A percentile compares a stretch with the other conserved stretches of the same genome.
phyloP scores from a whole-genome alignment of 2,113 vertebrate species.

The Heterotis niloticus region DNA sequence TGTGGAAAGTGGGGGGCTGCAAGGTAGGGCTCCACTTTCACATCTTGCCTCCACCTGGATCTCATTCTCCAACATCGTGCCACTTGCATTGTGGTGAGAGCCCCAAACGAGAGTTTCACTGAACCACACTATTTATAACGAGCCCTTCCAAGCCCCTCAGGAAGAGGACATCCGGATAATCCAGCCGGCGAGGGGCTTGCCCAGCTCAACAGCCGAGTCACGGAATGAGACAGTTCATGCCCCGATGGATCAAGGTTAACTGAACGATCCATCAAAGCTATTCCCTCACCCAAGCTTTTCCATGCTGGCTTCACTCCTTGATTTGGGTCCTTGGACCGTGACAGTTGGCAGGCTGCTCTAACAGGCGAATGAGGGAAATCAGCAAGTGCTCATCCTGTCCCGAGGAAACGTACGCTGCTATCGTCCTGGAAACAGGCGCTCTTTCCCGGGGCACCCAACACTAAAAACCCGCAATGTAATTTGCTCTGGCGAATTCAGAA shows the following conservation, averaged over 20 bases:
- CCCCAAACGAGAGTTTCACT: neutral
- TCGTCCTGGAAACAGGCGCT: neutral
- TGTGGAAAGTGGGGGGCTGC: too few relatives aligned
- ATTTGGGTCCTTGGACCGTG: neutral
- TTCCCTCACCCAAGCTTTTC: neutral
- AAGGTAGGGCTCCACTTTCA: too few relatives aligned
- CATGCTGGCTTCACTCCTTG: neutral
- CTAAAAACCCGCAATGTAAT: neutral
- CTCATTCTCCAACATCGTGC: neutral
- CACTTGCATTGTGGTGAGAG: neutral
- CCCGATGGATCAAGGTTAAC: neutral
- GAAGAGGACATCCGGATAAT: too few relatives aligned
- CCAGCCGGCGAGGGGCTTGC: neutral
- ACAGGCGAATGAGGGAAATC: neutral
- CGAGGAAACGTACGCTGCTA: neutral
- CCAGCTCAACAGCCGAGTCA: conserved; percentile 8
- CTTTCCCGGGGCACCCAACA: neutral
- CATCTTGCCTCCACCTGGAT: neutral
- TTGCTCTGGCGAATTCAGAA: conserved; percentile 18
- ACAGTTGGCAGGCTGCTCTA: neutral
- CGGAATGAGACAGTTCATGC: neutral
- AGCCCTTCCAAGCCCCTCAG: too few relatives aligned
- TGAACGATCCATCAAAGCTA: neutral
- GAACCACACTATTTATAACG: neutral
- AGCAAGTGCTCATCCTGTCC: neutral